Evolutionary conservation across 2,888 invertebrate genomes (phyloP).

Genomic region (Pristionchus arcanus): DNA sequence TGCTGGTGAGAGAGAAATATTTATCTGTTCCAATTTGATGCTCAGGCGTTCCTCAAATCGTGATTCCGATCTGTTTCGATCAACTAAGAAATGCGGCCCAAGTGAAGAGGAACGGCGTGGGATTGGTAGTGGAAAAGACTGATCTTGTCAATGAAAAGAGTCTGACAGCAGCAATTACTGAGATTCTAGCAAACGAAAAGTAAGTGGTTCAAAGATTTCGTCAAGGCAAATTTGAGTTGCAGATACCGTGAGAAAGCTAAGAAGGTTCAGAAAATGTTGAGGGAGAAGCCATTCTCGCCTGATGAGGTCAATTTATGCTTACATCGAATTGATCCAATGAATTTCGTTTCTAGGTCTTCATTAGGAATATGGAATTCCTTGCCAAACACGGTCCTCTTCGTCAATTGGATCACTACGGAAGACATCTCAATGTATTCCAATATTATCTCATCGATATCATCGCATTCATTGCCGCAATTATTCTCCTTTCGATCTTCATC

Average conservation of each 20-base stretch:
- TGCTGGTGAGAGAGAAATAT: background rate
- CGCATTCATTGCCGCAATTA: background rate
- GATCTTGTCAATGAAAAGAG: background rate
- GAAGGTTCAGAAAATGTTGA: background rate
- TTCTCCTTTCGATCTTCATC: background rate
- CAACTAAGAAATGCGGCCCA: constrained; percentile 60
- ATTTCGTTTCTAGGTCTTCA: background rate
- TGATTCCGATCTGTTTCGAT: constrained; percentile 47
- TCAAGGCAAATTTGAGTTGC: background rate
- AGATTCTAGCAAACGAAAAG: background rate
- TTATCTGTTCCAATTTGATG: background rate
- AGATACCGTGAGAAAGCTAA: background rate
- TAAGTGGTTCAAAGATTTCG: background rate
- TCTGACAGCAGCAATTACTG: background rate
- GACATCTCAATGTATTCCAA: constrained; percentile 10
- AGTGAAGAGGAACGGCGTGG: constrained; percentile 54
- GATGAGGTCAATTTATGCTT: background rate
- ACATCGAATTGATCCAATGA: background rate
- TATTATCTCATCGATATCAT: constrained; percentile 21
- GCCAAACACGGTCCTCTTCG: background rate
- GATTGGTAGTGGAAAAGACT: background rate
- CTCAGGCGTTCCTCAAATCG: constrained; percentile 58
- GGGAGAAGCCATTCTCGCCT: background rate
- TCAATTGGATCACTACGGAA: constrained; percentile 27
- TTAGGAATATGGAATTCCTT: constrained; percentile 7